A percentile compares a stretch with the other conserved stretches of the same genome.
These are phyloP conservation scores for Drosophila differens DNA, from an alignment of 2,888 invertebrate species.

Conservation along the genomic window DNA sequence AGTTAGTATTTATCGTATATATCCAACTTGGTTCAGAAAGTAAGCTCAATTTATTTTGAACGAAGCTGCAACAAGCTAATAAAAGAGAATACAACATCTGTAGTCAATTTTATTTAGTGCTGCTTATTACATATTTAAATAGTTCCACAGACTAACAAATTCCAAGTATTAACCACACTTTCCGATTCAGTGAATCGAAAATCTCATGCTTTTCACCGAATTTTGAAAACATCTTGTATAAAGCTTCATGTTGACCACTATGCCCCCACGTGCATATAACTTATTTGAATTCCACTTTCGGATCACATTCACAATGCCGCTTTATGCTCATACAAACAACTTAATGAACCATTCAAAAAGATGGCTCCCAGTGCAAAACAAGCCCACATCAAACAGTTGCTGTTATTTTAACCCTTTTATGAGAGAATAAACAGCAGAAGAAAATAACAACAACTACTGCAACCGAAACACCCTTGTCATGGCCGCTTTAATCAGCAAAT, in stretches of 20 bases:
- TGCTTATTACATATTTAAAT: neutral
- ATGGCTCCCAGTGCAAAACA: conserved; percentile 10
- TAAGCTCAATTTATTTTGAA: neutral
- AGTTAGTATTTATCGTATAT: neutral
- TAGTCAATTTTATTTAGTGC: neutral
- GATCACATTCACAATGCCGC: conserved; percentile 19
- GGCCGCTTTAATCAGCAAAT: conserved; percentile 74
- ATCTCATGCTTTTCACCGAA: neutral
- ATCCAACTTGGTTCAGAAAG: neutral
- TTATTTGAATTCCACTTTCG: conserved; percentile 37
- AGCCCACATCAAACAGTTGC: conserved; percentile 71
- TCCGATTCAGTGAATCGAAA: conserved; percentile 22
- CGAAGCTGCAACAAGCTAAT: neutral
- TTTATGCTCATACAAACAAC: conserved; percentile 53
- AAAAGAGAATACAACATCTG: neutral
- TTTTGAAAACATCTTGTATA: conserved; percentile 2
- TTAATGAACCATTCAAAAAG: conserved; percentile 70
- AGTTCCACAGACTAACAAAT: neutral
- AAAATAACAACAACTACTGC: conserved; percentile 12
- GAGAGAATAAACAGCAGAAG: conserved; percentile 15
- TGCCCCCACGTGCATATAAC: conserved; percentile 4
- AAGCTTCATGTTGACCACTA: conserved; percentile 17
- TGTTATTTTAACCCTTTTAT: conserved; percentile 70
- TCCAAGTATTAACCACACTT: conserved; percentile 14
- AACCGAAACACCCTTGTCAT: conserved; percentile 58